phyloP scores from a whole-genome alignment of 2,113 vertebrate genomes.

The Andinoacara biseriatus region DNA sequence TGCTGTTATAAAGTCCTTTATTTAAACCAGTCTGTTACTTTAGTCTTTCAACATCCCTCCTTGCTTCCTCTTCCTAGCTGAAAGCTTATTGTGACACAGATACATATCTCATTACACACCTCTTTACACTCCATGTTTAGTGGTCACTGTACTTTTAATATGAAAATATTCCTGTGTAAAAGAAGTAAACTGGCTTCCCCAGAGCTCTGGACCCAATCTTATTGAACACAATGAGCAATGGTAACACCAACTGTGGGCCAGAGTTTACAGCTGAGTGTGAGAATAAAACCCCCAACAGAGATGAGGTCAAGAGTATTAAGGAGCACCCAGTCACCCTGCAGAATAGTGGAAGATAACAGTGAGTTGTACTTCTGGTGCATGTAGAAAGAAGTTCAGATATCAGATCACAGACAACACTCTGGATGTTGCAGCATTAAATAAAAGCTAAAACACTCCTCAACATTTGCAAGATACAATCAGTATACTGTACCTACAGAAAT shows the following conservation, averaged over 20 bases:
- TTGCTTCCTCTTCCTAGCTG: background rate
- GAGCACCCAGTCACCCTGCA: background rate
- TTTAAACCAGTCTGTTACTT: background rate
- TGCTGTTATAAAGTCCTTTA: background rate
- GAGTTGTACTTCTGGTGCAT: background rate
- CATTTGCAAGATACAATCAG: background rate
- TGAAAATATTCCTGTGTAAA: background rate
- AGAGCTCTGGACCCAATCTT: background rate
- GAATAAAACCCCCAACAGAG: accelerated
- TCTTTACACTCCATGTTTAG: background rate
- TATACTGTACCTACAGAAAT: background rate
- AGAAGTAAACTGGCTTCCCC: background rate
- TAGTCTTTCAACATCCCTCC: background rate
- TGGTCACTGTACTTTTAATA: background rate
- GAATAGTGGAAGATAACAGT: background rate
- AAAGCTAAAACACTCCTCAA: no score
- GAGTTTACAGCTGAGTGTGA: background rate
- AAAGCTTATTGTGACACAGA: background rate
- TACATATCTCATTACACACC: background rate
- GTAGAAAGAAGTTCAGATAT: background rate
- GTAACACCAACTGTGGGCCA: background rate
- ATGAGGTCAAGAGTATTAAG: background rate
- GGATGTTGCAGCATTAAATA: no score
- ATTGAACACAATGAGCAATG: background rate
- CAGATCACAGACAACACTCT: background rate